These are phyloP conservation scores for Cheilosia vernalis DNA, from an alignment of 2,888 invertebrate species.

Conservation along the genomic window DNA sequence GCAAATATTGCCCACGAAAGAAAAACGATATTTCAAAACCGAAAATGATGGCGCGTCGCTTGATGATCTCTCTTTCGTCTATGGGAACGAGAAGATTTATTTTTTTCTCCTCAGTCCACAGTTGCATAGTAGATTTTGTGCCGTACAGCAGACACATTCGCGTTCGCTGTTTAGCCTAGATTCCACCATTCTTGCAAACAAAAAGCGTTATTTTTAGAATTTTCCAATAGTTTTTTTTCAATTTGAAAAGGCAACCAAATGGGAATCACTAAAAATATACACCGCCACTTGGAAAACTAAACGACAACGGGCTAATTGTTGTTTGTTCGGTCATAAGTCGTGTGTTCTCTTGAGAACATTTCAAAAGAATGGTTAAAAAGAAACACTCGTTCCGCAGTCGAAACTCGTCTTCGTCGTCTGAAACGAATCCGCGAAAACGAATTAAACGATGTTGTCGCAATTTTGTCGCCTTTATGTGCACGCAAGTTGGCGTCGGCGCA, in stretches of 20 bases:
- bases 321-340: constrained; percentile 19
- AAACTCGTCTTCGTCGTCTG: constrained; percentile 86
- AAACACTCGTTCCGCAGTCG: constrained; percentile 87
- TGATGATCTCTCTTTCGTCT: constrained; percentile 5
- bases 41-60: not conserved
- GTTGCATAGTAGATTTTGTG: constrained; percentile 64
- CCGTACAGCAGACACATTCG: constrained; percentile 24
- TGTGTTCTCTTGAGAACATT: constrained; percentile 3
- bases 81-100: constrained; percentile 4
- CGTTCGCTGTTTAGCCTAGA: constrained; percentile 9
- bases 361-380: constrained; percentile 60
- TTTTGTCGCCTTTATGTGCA: constrained; percentile 95
- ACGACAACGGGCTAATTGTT: constrained; percentile 23
- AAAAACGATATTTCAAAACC: constrained; percentile 12
- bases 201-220: constrained; percentile 64
- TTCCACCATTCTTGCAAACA: constrained; percentile 15
- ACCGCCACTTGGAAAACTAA: constrained; percentile 1
- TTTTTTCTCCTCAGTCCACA: constrained; percentile 35
- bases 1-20: not conserved
- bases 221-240: not conserved
- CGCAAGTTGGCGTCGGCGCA: constrained; percentile 95
- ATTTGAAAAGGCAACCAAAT: constrained; percentile 17
- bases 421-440: constrained; percentile 89
- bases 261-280: constrained; percentile 44
- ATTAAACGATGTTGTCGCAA: constrained; percentile 94